phyloP scores from a whole-genome alignment of 2,888 invertebrate species.

The Trichogramma evanescens region DNA sequence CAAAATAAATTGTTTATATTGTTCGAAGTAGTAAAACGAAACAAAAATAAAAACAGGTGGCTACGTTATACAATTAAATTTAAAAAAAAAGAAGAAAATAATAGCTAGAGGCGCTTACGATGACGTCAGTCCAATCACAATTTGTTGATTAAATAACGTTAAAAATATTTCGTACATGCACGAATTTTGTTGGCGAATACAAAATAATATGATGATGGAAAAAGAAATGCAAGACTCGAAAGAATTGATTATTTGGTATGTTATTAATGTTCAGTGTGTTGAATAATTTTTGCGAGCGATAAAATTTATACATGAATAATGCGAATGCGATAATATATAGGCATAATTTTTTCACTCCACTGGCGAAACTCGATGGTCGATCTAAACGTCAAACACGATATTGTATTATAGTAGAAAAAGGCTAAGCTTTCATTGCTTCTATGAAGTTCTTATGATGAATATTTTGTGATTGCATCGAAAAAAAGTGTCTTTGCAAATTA shows the following conservation, averaged over 20 bases:
- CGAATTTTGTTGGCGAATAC: slow-evolving; percentile 30
- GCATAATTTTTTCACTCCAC: slow-evolving; percentile 1
- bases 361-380: slow-evolving; percentile 10
- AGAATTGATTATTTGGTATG: too few species aligned
- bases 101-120: slow-evolving; percentile 32
- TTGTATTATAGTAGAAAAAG: too few species aligned
- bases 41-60: slow-evolving; percentile 19
- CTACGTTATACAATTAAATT: slow-evolving; percentile 20
- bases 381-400: too few species aligned
- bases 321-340: background rate
- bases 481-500: too few species aligned
- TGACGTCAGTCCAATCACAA: slow-evolving; percentile 20
- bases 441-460: too few species aligned
- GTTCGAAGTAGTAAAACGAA: slow-evolving; percentile 38
- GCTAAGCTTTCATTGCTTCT: too few species aligned
- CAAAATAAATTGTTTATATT: slow-evolving; percentile 41
- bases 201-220: slow-evolving; percentile 7
- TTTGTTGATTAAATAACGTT: slow-evolving; percentile 38
- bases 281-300: slow-evolving; percentile 11
- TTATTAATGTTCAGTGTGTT: slow-evolving; percentile 27
- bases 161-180: slow-evolving; percentile 29
- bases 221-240: background rate
- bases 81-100: slow-evolving; percentile 4
- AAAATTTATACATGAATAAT: background rate
- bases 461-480: too few species aligned